Evolutionary conservation across 2,888 invertebrate species (phyloP), one percentile per base, ranked within the genome.

Genomic region (Barypeithes pellucidus): DNA sequence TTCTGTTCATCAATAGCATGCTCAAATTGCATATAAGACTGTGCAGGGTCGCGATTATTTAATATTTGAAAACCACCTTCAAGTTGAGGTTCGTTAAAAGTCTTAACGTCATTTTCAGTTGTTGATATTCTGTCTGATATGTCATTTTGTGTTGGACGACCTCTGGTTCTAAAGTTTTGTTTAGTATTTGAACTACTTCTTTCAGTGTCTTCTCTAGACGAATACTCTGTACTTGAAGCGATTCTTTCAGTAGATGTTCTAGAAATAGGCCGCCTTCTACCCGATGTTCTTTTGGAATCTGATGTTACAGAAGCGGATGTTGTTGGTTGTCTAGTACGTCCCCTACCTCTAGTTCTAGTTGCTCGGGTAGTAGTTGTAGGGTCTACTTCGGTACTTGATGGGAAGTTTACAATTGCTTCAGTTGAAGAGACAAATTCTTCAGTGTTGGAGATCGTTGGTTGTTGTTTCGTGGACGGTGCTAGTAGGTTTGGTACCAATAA

Each of bases 281-380:
- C 43, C 4, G 62, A 22, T 20, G 60, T 18, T 72, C 88, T 81
- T n/a, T 85, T 82, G 54, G 87, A 84, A 47, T 84, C 82, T 1
- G 82, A 77, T 5, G 85, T 81, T 67, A 85, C 84, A 16, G 83
- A 9, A 85, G 83, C 1, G 84, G 84, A 83, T 89, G 90, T 78
- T 87, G 87, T 68, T n/a, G 73, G 61, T 39, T 50, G 70, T 72
- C 78, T 79, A 77, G 90, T 89, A 76, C 90, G 87, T 45, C 87
- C 80, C 41, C 90, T 87, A 33, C 89, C 75, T 57, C 80, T 77
- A 9, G 61, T 73, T 52, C 85, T 81, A 11, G 84, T 75, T 20
- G 84, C 77, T 24, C 86, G 81, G 75, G 86, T 87, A 20, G 76
- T 75, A 1, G 73, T 72, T n/a, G 77, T 76, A 47, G 54, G 75